A percentile compares a stretch with the other conserved stretches of the same genome.
These are phyloP conservation scores for Steinernema hermaphroditum DNA, from an alignment of 2,888 invertebrate genomes.

Conservation along the genomic window DNA sequence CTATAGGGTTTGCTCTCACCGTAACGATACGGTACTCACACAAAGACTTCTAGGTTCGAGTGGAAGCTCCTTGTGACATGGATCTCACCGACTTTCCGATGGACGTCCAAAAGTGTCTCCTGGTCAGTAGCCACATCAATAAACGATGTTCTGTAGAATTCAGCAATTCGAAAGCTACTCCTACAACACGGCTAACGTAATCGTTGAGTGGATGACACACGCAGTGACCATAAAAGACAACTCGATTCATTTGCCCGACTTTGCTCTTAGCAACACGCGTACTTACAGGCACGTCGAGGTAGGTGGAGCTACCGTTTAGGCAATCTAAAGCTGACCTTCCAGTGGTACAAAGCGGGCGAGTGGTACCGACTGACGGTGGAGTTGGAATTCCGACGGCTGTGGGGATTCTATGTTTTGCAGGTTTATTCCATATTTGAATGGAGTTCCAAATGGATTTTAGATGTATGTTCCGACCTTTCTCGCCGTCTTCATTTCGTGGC, in stretches of 20 bases:
- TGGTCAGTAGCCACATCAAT: no score
- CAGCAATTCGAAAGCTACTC: conserved; percentile 57
- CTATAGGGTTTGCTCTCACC: conserved; percentile 48
- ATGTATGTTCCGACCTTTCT: conserved; percentile 62
- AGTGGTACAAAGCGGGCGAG: conserved; percentile 61
- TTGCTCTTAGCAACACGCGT: conserved; percentile 44
- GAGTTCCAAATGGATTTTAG: conserved; percentile 36
- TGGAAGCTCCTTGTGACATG: conserved; percentile 61
- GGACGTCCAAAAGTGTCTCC: conserved; percentile 46
- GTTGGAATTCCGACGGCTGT: conserved; percentile 55
- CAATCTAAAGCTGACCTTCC: conserved; percentile 30
- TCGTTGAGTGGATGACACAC: conserved; percentile 55
- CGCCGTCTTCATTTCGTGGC: conserved; percentile 61
- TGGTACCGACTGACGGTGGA: conserved; percentile 63
- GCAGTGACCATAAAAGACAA: conserved; percentile 53
- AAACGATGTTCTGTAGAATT: no score
- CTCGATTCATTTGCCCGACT: conserved; percentile 56
- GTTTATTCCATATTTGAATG: conserved; percentile 34
- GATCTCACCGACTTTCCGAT: conserved; percentile 60
- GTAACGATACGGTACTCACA: neutral
- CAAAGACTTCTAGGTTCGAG: conserved; percentile 51
- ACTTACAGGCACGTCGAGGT: conserved; percentile 57
- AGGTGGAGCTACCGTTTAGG: neutral
- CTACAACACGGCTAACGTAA: conserved; percentile 63
- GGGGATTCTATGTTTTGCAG: conserved; percentile 61